Conservation (phyloP, 1,140 invertebrate genomes). For the Aphidius gifuensis region DNA sequence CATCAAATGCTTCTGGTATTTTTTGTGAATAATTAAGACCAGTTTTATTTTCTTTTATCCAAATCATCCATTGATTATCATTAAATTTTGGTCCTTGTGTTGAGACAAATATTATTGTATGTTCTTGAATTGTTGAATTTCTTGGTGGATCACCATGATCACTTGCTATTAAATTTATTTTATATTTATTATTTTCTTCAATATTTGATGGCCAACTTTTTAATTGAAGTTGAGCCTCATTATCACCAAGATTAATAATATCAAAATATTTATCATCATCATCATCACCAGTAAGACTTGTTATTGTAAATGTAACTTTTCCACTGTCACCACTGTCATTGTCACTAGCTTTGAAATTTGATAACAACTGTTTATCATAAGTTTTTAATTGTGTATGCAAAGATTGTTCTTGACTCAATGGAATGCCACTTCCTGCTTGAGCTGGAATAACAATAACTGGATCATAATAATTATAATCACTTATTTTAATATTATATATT, state of each 20-base stretch:
- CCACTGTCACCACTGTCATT: slow-evolving; percentile 53
- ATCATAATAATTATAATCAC: slow-evolving; percentile 54
- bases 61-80: slow-evolving; percentile 25
- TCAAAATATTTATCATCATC: slow-evolving; percentile 36
- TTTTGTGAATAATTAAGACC: slow-evolving; percentile 40
- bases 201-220: slow-evolving; percentile 1
- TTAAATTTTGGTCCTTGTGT: slow-evolving; percentile 45
- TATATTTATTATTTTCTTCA: slow-evolving; percentile 7
- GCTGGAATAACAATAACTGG: slow-evolving; percentile 51
- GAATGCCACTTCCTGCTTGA: slow-evolving; percentile 31
- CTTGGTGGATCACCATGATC: slow-evolving; percentile 51
- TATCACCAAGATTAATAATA: slow-evolving; percentile 30
- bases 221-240: slow-evolving; percentile 7
- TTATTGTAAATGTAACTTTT: slow-evolving; percentile 45
- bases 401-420: slow-evolving; percentile 37
- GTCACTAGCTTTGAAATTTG: slow-evolving; percentile 47
- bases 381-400: slow-evolving; percentile 27
- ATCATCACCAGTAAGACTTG: slow-evolving; percentile 39
- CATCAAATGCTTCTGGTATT: slow-evolving; percentile 49
- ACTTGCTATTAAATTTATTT: slow-evolving; percentile 47
- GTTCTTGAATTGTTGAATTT: slow-evolving; percentile 30
- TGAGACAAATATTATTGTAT: slow-evolving; percentile 49
- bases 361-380: slow-evolving; percentile 29
- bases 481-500: slow-evolving; percentile 47
- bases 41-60: slow-evolving; percentile 47